Base-by-base conservation (phyloP, 2,113 vertebrate genomes). In the Entosphenus tridentatus region DNA sequence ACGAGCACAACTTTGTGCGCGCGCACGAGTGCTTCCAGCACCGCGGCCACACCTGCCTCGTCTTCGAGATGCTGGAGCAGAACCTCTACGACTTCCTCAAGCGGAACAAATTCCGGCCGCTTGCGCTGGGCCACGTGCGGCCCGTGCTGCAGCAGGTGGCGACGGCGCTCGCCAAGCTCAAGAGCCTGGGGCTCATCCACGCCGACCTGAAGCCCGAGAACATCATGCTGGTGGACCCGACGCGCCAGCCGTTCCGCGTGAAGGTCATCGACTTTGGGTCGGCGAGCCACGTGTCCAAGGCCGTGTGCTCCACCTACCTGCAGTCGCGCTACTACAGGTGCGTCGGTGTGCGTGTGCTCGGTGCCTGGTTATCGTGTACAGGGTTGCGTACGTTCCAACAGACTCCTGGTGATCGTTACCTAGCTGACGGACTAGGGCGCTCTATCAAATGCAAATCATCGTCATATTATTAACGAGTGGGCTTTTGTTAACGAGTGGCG, bases 241-340 rank as follows among this genome's bases (percentile, higher is more conserved):
- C 88, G 65, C 81, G 92, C 70, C 92, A 98, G 70, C 93, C 93
- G 2, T 98, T 95, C 76, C 80, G 92, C 75, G 92, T 98, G 71
- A 98, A 98, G 78, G 93, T 98, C 80, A 98, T 98, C 56, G 93
- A 98, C 82, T 98, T 98, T 9, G 93, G 93, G 71, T 98, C 92
- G 10, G 93, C 93, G 73, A 96, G 92, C 73, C 93, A 98, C 6
- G 90, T 98, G 75, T 98, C 93, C 74, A 97, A 98, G 82, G 93
- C 93, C 1, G 93, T 98, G 74, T 97, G 93, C 75, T 97, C 92
- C 72, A 98, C 92, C 13, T 98, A 98, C 77, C 80, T 98, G 74
- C 93, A 98, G 77, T 95, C 90, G 77, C 82, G 93, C 82, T 98
- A 98, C 71, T 97, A 98, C 84, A 89, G 92, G 92, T 97, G 83